A percentile compares a stretch with the other conserved stretches of the same genome.
Conservation (phyloP, 2,797 vertebrate genomes). For the Petrocephalus sullivani region DNA sequence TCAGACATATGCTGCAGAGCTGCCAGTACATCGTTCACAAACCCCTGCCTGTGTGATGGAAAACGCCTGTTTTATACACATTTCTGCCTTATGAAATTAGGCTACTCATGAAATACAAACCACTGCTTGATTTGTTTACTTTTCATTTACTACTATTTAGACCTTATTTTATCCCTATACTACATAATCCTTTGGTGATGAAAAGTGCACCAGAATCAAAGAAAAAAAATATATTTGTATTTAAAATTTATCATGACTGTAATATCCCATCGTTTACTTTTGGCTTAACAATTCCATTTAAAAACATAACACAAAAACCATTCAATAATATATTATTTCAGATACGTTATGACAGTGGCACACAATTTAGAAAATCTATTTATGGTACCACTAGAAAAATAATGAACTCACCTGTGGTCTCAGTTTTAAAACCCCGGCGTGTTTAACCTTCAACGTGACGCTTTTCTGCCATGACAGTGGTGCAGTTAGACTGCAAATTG, state of each 20-base stretch:
- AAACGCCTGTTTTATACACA: too few relatives aligned
- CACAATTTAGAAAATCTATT: slow-evolving; percentile 8
- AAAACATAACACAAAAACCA: not conserved
- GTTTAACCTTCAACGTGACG: slow-evolving; percentile 24
- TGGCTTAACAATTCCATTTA: not conserved
- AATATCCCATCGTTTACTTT: not conserved
- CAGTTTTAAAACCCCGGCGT: not conserved
- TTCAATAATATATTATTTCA: not conserved
- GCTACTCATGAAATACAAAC: too few relatives aligned
- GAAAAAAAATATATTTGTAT: too few relatives aligned
- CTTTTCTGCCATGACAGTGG: slow-evolving; percentile 31
- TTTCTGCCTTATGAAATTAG: too few relatives aligned
- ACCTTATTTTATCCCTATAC: too few relatives aligned
- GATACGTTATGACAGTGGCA: not conserved
- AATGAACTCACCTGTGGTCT: not conserved
- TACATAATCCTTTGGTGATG: too few relatives aligned
- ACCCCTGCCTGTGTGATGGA: too few relatives aligned
- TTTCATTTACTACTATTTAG: too few relatives aligned
- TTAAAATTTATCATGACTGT: not conserved
- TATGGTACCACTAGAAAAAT: not conserved
- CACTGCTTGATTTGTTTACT: too few relatives aligned
- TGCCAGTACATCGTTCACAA: too few relatives aligned
- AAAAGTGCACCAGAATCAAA: too few relatives aligned
- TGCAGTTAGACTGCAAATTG: slow-evolving; percentile 28
- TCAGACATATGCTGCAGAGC: too few relatives aligned